Evolutionary conservation across 2,113 vertebrate genomes (phyloP).

Genomic region (Serilophus lunatus): DNA sequence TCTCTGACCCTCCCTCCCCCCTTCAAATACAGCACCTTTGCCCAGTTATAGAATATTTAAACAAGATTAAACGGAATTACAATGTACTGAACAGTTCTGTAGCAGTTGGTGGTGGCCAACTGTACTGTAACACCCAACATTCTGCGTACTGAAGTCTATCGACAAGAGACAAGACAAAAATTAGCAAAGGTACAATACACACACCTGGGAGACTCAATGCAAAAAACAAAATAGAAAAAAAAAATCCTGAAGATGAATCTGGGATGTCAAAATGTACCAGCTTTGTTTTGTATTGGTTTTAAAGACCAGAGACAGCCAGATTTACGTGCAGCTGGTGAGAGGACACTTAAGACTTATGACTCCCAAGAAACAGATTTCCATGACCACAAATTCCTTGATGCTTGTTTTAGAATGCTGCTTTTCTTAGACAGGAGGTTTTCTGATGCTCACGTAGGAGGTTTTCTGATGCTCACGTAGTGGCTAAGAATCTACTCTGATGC

Average conservation of each 20-base stretch:
- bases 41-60: constrained; percentile 61
- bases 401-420: constrained; percentile 3
- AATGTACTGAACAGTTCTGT: constrained; percentile 65
- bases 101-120: constrained; percentile 60
- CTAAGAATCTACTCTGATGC: neutral
- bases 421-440: neutral
- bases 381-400: neutral
- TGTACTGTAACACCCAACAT: constrained; percentile 57
- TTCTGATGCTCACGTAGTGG: neutral
- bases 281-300: neutral
- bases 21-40: constrained; percentile 72
- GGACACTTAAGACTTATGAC: neutral
- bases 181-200: constrained; percentile 65
- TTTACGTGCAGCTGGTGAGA: neutral
- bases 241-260: constrained; percentile 27
- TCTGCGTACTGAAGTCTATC: constrained; percentile 69
- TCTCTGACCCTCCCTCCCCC: constrained; percentile 59
- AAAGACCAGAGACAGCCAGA: constrained; percentile 29
- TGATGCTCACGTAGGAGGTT: neutral
- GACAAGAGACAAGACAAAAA: constrained; percentile 74
- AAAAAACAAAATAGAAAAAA: neutral
- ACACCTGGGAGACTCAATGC: constrained; percentile 65
- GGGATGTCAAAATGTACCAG: constrained; percentile 49
- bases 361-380: constrained; percentile 3
- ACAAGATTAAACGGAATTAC: constrained; percentile 67